A percentile compares a stretch with the other conserved stretches of the same genome.
Conservation (phyloP, 1,140 invertebrate species). For the Pygmarrhopalites habei region DNA sequence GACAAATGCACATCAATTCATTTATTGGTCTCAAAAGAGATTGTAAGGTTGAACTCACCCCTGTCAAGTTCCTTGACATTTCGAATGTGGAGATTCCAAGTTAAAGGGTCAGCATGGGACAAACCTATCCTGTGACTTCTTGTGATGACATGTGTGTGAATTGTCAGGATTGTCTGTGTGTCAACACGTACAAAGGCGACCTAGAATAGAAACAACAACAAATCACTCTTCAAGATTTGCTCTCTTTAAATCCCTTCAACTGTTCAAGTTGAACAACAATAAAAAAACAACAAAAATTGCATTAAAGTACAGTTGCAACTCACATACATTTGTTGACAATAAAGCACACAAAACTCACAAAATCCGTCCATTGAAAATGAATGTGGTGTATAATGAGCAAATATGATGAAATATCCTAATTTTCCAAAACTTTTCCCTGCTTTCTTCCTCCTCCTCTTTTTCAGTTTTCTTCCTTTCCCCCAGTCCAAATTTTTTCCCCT, state of each 20-base stretch:
- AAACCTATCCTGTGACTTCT: slow-evolving; percentile 78
- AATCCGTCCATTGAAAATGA: background rate
- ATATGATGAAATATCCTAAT: background rate
- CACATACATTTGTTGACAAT: background rate
- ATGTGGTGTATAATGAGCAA: no score
- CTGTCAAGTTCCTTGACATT: slow-evolving; percentile 25
- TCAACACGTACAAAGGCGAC: slow-evolving; percentile 86
- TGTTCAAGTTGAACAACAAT: background rate
- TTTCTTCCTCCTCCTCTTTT: background rate
- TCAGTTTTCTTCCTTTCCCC: background rate
- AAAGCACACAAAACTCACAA: background rate
- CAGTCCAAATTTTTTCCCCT: no score
- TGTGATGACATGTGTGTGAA: slow-evolving; percentile 80
- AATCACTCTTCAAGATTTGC: background rate
- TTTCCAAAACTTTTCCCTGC: background rate
- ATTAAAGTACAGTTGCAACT: background rate
- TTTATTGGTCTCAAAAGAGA: no score
- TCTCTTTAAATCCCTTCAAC: background rate
- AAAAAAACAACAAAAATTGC: background rate
- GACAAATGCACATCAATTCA: no score
- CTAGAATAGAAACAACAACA: slow-evolving; percentile 53
- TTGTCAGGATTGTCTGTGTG: slow-evolving; percentile 84
- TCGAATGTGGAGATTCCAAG: slow-evolving; percentile 74
- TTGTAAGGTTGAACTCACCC: no score
- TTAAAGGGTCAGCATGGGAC: slow-evolving; percentile 73